Evolutionary conservation across 2,797 vertebrate genomes (phyloP).

Genomic region (Falco berigora): DNA sequence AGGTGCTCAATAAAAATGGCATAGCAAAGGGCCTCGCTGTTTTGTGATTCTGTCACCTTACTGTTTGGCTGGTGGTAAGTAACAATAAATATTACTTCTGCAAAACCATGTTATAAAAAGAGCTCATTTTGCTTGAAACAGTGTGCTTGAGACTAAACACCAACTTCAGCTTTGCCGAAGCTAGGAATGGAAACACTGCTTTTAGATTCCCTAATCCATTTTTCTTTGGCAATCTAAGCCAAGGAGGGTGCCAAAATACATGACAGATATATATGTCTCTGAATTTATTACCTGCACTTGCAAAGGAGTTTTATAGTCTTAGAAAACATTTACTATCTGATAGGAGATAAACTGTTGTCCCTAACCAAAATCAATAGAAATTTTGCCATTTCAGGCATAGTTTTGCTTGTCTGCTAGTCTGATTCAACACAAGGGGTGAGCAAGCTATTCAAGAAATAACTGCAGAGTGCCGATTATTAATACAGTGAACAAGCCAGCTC

Average conservation of each 20-base stretch:
- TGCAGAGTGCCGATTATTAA: neutral
- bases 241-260: neutral
- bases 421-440: neutral
- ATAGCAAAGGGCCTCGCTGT: neutral
- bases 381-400: neutral
- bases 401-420: neutral
- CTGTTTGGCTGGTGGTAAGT: neutral
- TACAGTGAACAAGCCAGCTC: neutral
- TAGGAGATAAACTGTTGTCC: neutral
- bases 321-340: neutral
- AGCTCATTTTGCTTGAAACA: neutral
- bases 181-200: neutral
- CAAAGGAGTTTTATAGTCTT: neutral
- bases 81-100: neutral
- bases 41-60: neutral
- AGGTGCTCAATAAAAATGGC: neutral
- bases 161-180: neutral
- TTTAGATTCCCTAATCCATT: neutral
- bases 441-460: neutral
- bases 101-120: neutral
- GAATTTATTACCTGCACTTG: slow-evolving; percentile 15
- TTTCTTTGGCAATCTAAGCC: neutral
- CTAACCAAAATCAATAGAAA: neutral
- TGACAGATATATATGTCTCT: slow-evolving; percentile 12
- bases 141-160: neutral